Percentiles rank a stretch among this genome's conserved stretches.
phyloP scores from a whole-genome alignment of 1,140 invertebrate genomes.

The Ceratosolen solmsi region DNA sequence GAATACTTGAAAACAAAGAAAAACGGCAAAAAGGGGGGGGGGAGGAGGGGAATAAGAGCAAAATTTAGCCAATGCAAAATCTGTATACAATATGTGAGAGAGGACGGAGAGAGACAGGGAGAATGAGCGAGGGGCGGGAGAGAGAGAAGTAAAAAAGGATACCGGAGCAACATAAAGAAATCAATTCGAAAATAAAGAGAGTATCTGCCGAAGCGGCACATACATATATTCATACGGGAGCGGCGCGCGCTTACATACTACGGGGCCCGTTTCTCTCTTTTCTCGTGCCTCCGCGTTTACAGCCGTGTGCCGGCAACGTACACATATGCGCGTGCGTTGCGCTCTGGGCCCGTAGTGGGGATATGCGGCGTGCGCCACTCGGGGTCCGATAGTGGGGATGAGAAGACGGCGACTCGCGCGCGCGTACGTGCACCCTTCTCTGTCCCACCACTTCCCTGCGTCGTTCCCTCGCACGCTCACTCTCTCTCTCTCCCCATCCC shows the following conservation, averaged over 20 bases:
- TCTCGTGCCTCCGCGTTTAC: background rate
- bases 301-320: background rate
- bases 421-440: constrained; percentile 18
- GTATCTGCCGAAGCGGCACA: constrained; percentile 14
- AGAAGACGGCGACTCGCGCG: constrained; percentile 28
- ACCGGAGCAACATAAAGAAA: background rate
- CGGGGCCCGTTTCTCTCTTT: background rate
- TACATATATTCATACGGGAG: constrained; percentile 36
- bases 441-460: background rate
- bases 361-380: constrained; percentile 45
- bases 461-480: constrained; percentile 16
- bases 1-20: too few relatives aligned
- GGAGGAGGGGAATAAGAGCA: background rate
- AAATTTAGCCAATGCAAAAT: background rate
- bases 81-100: too few relatives aligned
- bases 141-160: background rate
- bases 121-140: background rate
- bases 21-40: too few relatives aligned
- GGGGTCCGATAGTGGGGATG: constrained; percentile 32
- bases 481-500: constrained; percentile 18
- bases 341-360: constrained; percentile 37
- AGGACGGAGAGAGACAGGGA: background rate
- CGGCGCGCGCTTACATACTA: background rate
- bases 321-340: background rate
- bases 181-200: constrained; percentile 29